phyloP scores from a whole-genome alignment of 2,797 vertebrate species.

The Diceros bicornis region DNA sequence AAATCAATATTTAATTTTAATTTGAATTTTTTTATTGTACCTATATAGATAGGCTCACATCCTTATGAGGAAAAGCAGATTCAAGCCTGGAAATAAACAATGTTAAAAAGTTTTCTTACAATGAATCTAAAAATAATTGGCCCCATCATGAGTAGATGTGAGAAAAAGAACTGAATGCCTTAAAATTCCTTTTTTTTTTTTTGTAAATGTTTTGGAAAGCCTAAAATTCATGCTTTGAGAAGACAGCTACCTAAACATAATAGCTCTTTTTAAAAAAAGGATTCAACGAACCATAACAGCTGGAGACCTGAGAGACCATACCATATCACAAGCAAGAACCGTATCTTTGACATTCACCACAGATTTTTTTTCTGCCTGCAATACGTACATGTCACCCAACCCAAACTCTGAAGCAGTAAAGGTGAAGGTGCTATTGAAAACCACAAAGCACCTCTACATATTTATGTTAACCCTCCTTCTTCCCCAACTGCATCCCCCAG shows the following conservation, averaged over 20 bases:
- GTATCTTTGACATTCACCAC: slow-evolving; percentile 24
- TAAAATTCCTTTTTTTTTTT: slow-evolving; percentile 68
- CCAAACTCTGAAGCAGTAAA: not conserved
- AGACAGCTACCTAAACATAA: slow-evolving; percentile 67
- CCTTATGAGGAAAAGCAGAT: slow-evolving; percentile 52
- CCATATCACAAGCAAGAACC: not conserved
- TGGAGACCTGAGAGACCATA: slow-evolving; percentile 47
- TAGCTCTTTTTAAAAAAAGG: slow-evolving; percentile 60
- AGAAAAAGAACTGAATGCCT: slow-evolving; percentile 61
- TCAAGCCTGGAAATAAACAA: slow-evolving; percentile 61
- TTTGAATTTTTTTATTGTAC: not conserved
- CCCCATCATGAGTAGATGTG: slow-evolving; percentile 47
- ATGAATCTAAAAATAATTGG: slow-evolving; percentile 80
- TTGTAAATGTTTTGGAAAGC: slow-evolving; percentile 67
- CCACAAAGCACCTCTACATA: not conserved
- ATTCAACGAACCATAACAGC: slow-evolving; percentile 29
- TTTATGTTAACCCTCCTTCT: not conserved
- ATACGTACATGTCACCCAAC: not conserved
- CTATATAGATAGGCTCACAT: slow-evolving; percentile 23
- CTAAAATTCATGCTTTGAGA: slow-evolving; percentile 68
- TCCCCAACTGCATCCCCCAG: not conserved
- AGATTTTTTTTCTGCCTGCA: not conserved
- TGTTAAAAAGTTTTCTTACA: slow-evolving; percentile 71
- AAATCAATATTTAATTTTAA: not conserved
- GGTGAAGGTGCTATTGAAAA: not conserved